Base-by-base conservation (phyloP, 53 echinoderm and acorn worm genomes). In the Stichopus horrens region DNA sequence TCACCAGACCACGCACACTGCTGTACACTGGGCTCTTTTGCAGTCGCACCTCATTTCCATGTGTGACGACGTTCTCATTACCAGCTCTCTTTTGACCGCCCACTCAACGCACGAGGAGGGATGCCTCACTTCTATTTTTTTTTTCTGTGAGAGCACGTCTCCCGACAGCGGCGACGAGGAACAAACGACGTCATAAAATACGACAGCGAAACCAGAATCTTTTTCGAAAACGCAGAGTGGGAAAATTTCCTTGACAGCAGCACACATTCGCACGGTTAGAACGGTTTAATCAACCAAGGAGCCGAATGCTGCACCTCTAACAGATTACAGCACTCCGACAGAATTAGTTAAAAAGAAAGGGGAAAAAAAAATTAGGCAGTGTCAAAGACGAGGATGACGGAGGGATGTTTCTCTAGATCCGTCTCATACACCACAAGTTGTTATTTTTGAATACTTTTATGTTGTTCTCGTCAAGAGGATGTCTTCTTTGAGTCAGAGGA, bases 401-500 rank as follows among this genome's bases (percentile, higher is more conserved):
- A 9, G 71, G 71, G 71, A 16, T 18, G 71, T 71, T 71, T 71
- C 71, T 4, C 18, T 20, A 7, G 71, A 71, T 71, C 71, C n/a
- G 6, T 18, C n/a, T 71, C 71, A 16, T 16, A 71, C 18, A 6
- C 0, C n/a, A 37, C 37, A 37, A 37, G 18, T 7, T 71, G 71
- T 6, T 13, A 13, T 63, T 71, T n/a, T 71, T 18, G 18, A 16
- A 18, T 71, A 18, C 71, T 18, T 18, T 18, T 20, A 71, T 71
- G 71, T 71, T 71, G 71, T 71, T 71, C n/a, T 18, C 18, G 19
- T 4, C 7, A 81, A 14, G 21, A 86, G 67, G 37, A 86, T 86
- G 86, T 52, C 67, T 86, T 94, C 98, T 0, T 83, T 97, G 90
- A 91, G 92, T 56, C 96, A 95, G 74, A 88, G 98, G 13, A 84